Evolutionary conservation across 2,888 invertebrate species (phyloP), one percentile per base, ranked within the genome.

Genomic region (Hecatera dysodea): DNA sequence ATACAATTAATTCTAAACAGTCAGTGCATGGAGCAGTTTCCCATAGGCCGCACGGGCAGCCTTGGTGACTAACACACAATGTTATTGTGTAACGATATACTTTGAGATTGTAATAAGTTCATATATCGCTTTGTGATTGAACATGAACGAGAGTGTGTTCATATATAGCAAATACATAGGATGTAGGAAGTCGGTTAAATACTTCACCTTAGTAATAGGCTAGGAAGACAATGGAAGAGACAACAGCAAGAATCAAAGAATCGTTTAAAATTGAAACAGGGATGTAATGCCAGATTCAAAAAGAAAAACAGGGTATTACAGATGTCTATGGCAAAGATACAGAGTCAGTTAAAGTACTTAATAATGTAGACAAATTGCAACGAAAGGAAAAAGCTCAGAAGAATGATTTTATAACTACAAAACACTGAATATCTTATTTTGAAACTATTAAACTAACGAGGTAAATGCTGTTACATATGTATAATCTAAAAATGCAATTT

Each of bases 81-180:
- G 65, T 68, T 76, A 67, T 82, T 83, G 84, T 83, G 82, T 67
- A 81, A 82, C 56, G 39, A 55, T 78, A 78, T 69, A 74, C 80
- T 68, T 65, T 46, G 56, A 72, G 83, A 78, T 81, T 65, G 78
- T 69, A 81, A 78, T 82, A 79, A 76, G 75, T 80, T 63, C 83
- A 77, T 74, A 70, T 74, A 83, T 78, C 53, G 71, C 77, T 69
- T 80, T 82, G 66, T 66, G 73, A 71, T 79, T 33, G 52, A 52
- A 70, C 52, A 22, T 57, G 63, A 68, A 72, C 48, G 42, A 15
- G 44, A 56, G 27, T 12, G 50, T 48, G 15, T 39, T 50, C 56
- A 39, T 65, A 55, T 50, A 56, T 39, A 59, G 17, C 36, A 9
- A 46, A 9, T 11, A 17, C 55, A 44, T 39, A 44, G 24, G 24